Evolutionary conservation across 2,888 invertebrate species (phyloP).

Genomic region (Ptilodon capucinus): DNA sequence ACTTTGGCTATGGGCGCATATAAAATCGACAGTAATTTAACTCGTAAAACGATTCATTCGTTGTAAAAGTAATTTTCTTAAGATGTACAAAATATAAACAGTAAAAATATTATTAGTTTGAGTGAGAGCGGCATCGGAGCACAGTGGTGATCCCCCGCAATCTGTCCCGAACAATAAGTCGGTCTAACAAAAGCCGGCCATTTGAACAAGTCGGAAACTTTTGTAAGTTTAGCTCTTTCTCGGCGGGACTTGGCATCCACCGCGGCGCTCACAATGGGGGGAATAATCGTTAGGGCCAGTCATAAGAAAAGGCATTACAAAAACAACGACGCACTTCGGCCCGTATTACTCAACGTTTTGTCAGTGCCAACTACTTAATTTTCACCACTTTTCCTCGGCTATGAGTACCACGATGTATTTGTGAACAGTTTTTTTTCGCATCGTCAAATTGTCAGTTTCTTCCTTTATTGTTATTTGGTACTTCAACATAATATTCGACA

Average conservation of each 20-base stretch:
- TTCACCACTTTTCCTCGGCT: slow-evolving; percentile 5
- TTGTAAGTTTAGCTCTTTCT: slow-evolving; percentile 81
- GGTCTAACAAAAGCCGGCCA: slow-evolving; percentile 80
- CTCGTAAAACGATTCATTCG: too few relatives aligned
- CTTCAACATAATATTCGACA: too few relatives aligned
- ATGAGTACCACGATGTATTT: background rate
- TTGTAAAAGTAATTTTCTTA: background rate
- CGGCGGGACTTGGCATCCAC: slow-evolving; percentile 72
- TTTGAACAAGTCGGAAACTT: slow-evolving; percentile 81
- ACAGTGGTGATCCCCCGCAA: slow-evolving; percentile 73
- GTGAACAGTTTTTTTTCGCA: background rate
- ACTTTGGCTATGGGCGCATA: too few relatives aligned
- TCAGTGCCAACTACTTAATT: slow-evolving; percentile 66
- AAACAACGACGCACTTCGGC: slow-evolving; percentile 74
- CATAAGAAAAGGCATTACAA: slow-evolving; percentile 77
- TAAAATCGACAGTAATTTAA: too few relatives aligned
- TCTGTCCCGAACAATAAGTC: slow-evolving; percentile 82
- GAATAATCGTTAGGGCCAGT: slow-evolving; percentile 79
- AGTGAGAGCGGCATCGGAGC: slow-evolving; percentile 38
- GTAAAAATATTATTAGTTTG: slow-evolving; percentile 19
- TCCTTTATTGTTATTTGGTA: too few relatives aligned
- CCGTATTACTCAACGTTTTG: slow-evolving; percentile 70
- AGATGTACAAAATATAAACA: background rate
- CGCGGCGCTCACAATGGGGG: slow-evolving; percentile 71
- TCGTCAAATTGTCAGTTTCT: background rate